Base-by-base conservation (phyloP, 2,888 invertebrate species). In the Chymomyza caudatula region DNA sequence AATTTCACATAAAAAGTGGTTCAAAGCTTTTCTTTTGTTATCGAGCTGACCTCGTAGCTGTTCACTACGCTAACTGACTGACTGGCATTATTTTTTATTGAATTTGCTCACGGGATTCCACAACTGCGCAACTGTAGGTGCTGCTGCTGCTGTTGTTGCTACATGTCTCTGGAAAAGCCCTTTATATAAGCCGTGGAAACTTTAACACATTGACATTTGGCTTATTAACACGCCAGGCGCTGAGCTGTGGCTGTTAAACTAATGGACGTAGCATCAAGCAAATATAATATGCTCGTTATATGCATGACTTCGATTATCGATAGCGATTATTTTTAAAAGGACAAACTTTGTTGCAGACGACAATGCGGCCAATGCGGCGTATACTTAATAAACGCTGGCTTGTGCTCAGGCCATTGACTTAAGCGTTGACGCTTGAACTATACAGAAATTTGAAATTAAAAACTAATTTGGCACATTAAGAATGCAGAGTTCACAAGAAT, bases 131-230 rank as follows among this genome's bases (percentile, higher is more conserved):
- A 37, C 29, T 11, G 8, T 37, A 37, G 29, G 11, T 37, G 29
- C 29, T 52, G 13, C 19, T 49, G 17, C 17, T 49, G 5, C 15
- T 54, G n/a, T 22, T 17, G 19, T 13, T 52, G 15, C 0, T 52
- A 23, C 54, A 15, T 54, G 5, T 3, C 17, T 4, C 2, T 13
- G 25, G n/a, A 29, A 37, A 47, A 17, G 19, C 42, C 29, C 52
- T 37, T 15, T 19, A 58, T 63, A 60, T 29, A 69, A 60, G 57
- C 60, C 73, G 67, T 65, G 67, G 58, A 55, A 71, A 73, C 70
- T 69, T 69, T 75, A 78, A 78, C 78, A 75, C 77, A 67, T 70
- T 78, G 77, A 60, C 71, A 73, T 78, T 78, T 75, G 68, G 60
- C 73, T 68, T 74, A 69, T 66, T 74, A 71, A 67, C 74, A 67